Evolutionary conservation across 2,888 invertebrate species (phyloP).

Genomic region (Criorhina ranunculi): DNA sequence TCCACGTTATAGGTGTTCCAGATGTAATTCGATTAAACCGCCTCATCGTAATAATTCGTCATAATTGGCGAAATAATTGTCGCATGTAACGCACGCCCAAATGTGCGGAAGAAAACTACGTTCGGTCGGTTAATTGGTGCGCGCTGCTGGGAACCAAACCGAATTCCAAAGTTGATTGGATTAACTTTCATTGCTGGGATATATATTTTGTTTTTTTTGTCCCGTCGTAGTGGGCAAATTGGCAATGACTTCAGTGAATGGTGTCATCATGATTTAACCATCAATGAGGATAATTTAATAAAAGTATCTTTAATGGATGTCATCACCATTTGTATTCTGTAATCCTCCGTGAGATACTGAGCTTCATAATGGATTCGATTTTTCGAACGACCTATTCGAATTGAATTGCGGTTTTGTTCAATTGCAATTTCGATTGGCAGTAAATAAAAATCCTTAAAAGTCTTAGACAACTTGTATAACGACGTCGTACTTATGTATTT

Average conservation of each 20-base stretch:
- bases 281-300: conserved; percentile 32
- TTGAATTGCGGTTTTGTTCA: too few relatives aligned
- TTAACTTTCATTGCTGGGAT: conserved; percentile 39
- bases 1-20: conserved; percentile 41
- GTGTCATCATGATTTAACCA: conserved; percentile 37
- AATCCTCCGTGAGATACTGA: conserved; percentile 11
- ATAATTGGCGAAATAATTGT: conserved; percentile 58
- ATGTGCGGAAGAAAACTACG: conserved; percentile 39
- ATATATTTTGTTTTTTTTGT: conserved; percentile 4
- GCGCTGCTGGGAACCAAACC: background rate
- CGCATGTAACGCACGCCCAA: conserved; percentile 29
- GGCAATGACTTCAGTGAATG: conserved; percentile 35
- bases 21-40: conserved; percentile 49
- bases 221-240: conserved; percentile 13
- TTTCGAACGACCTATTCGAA: background rate
- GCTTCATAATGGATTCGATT: background rate
- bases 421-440: too few relatives aligned
- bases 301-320: conserved; percentile 28
- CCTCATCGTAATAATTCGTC: conserved; percentile 50
- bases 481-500: background rate
- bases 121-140: conserved; percentile 37
- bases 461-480: too few relatives aligned
- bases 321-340: conserved; percentile 49
- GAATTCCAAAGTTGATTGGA: conserved; percentile 44
- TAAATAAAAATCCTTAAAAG: too few relatives aligned